Evolutionary conservation across 2,797 vertebrate species (phyloP), one percentile per base, ranked within the genome.

Genomic region (Molossus molossus): DNA sequence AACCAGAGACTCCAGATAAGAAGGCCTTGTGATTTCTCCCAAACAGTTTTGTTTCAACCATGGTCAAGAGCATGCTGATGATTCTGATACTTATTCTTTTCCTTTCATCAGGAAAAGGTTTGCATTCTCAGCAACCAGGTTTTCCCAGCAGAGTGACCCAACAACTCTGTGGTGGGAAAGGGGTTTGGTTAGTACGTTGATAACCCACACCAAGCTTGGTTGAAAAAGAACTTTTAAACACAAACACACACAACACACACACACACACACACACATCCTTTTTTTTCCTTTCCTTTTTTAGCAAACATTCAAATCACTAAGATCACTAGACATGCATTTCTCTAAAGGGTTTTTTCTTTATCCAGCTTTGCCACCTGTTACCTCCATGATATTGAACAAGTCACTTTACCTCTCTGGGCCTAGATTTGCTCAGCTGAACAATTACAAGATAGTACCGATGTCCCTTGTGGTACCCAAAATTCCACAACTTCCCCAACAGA

Each of bases 1-100:
- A 58, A 50, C 33, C 79, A 90, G 70, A 94, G 58, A 88, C 27
- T n/a, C 53, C 85, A 90, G 64, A 81, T 64, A 85, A 82, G 87
- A 29, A 83, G 73, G 37, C 10, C 76, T 62, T 9, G 25, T 58
- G 83, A 87, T 70, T 37, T 37, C 58, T 94, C 87, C 75, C 37
- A 62, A 77, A 65, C 50, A 80, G 70, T 87, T 87, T n/a, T 73
- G n/a, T 62, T 80, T 57, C 62, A 84, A 55, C 50, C 25, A 53
- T 81, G 48, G 57, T 48, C 64, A 60, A 58, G 80, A 58, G 20
- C 18, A 15, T 21, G 25, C 21, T 45, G 67, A 58, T 20, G 45
- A 25, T 23, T 65, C 67, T 15, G 82, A 91, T 11, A 92, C 70
- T 75, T 40, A 48, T 64, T 50, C 50, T 48, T 48, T 58, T 9